Percentiles rank a stretch among this genome's conserved stretches.
phyloP scores from a whole-genome alignment of 2,888 invertebrate species.

The Chloroclystis v-ata region DNA sequence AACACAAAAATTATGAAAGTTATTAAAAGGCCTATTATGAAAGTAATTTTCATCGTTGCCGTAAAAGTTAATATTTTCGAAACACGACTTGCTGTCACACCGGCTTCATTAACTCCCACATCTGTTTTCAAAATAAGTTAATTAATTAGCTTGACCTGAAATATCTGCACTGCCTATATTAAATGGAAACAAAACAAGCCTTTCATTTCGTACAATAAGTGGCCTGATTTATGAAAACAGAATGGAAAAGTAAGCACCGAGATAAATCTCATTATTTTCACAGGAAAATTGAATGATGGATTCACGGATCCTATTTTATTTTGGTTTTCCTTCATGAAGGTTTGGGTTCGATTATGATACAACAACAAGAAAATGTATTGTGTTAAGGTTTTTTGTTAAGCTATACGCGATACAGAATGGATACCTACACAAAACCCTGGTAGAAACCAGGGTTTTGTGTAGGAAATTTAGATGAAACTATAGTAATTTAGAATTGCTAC shows the following conservation, averaged over 20 bases:
- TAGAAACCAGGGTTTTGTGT: no score
- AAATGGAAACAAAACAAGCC: constrained; percentile 12
- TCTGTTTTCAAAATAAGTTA: neutral
- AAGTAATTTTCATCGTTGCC: neutral
- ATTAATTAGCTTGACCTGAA: constrained; percentile 1
- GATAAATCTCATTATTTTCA: constrained; percentile 22
- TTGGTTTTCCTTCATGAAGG: constrained; percentile 17
- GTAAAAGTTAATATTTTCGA: neutral
- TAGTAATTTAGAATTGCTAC: no score
- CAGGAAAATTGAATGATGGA: constrained; percentile 18
- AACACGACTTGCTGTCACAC: neutral
- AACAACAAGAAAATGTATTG: no score
- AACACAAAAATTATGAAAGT: no score
- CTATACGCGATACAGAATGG: no score
- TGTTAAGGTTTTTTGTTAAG: no score
- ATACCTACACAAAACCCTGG: no score
- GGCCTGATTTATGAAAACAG: constrained; percentile 12
- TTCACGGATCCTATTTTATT: constrained; percentile 16
- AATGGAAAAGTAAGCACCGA: constrained; percentile 14
- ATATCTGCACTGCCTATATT: constrained; percentile 1
- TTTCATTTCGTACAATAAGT: constrained; percentile 12
- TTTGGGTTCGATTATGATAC: neutral
- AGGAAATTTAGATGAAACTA: no score
- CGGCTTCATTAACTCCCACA: neutral
- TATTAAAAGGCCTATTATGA: neutral